phyloP scores from a whole-genome alignment of 2,113 vertebrate genomes.

The Campylomormyrus numenius region DNA sequence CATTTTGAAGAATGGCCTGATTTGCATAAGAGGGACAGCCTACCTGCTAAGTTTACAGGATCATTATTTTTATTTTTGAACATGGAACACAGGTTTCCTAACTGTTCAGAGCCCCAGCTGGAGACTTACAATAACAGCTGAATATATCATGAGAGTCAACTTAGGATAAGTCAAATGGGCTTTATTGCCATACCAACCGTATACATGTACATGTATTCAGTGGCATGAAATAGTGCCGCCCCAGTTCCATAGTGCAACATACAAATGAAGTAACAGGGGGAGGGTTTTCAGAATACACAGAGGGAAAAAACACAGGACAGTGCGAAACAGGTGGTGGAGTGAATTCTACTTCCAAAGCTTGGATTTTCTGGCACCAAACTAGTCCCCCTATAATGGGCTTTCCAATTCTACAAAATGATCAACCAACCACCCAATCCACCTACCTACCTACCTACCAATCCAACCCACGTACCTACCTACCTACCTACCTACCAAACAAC shows the following conservation, averaged over 20 bases:
- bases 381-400: neutral
- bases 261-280: neutral
- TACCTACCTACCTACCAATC: neutral
- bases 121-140: neutral
- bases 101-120: neutral
- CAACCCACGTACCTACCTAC: neutral
- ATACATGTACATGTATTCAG: neutral
- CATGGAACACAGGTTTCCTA: neutral
- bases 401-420: neutral
- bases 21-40: neutral
- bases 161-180: neutral
- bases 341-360: neutral
- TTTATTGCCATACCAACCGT: neutral
- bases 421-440: neutral
- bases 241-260: neutral
- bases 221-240: neutral
- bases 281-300: neutral
- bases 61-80: neutral
- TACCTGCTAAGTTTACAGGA: neutral
- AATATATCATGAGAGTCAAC: neutral
- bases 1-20: neutral
- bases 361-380: neutral
- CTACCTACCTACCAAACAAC: too few relatives aligned
- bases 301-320: neutral
- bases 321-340: neutral